These are phyloP conservation scores for Ondatra zibethicus DNA, from an alignment of 2,113 vertebrate species.

Conservation along the genomic window DNA sequence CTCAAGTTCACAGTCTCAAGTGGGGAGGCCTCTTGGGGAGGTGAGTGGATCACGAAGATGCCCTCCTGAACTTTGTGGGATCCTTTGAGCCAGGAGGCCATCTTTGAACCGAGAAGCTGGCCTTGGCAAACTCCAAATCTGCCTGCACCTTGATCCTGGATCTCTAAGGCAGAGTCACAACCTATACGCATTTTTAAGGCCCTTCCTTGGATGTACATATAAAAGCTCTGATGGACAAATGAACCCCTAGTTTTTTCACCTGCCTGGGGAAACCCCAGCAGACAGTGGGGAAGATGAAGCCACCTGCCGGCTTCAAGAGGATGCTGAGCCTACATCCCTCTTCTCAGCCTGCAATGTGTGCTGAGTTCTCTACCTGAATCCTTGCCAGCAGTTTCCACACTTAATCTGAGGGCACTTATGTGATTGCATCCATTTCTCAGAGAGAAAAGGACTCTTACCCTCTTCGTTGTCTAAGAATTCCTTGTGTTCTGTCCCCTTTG, in stretches of 20 bases:
- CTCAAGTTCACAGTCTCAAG: neutral
- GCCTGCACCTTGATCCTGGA: neutral
- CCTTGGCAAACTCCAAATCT: too few relatives aligned
- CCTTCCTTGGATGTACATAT: neutral
- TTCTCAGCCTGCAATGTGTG: neutral
- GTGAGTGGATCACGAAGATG: rapidly evolving
- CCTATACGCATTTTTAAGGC: neutral
- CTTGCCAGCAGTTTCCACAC: too few relatives aligned
- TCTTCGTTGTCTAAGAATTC: neutral
- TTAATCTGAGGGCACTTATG: neutral
- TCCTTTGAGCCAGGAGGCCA: neutral
- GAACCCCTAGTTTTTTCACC: neutral
- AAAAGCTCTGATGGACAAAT: neutral
- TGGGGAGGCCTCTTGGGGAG: neutral
- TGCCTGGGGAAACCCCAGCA: neutral
- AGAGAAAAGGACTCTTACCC: neutral
- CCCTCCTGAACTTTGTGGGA: neutral
- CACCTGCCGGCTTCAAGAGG: too few relatives aligned
- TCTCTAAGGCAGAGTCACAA: neutral
- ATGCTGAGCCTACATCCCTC: neutral
- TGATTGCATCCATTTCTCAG: neutral
- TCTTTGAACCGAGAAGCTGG: too few relatives aligned
- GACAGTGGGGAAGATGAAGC: neutral
- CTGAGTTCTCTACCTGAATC: neutral
- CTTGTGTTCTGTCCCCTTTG: neutral